A percentile compares a stretch with the other conserved stretches of the same genome.
These are phyloP conservation scores for Anthophora plumipes DNA, from an alignment of 2,888 invertebrate genomes.

Conservation along the genomic window DNA sequence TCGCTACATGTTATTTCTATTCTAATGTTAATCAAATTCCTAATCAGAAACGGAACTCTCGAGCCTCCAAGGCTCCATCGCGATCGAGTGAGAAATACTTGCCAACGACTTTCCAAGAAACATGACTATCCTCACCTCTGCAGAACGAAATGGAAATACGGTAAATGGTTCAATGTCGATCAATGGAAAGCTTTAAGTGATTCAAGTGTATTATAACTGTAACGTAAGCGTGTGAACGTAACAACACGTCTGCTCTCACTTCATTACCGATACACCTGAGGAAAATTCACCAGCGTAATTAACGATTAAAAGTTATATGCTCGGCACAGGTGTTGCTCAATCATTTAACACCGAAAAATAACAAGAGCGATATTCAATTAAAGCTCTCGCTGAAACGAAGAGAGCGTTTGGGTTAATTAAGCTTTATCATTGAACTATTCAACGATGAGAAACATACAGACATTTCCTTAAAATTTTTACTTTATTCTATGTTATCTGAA, in stretches of 20 bases:
- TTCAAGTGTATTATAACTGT: conserved; percentile 64
- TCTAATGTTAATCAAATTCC: neutral
- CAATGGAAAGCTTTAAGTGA: conserved; percentile 64
- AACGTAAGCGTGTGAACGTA: conserved; percentile 79
- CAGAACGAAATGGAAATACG: conserved; percentile 28
- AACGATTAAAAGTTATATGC: neutral
- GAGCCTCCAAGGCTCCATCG: neutral
- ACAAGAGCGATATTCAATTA: neutral
- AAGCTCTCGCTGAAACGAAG: neutral
- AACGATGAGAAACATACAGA: too few species aligned
- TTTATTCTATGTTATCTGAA: too few species aligned
- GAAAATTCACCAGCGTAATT: conserved; percentile 8
- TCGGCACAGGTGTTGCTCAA: too few species aligned
- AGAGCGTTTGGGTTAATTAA: too few species aligned
- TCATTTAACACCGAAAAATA: neutral
- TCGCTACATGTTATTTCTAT: neutral
- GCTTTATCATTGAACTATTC: too few species aligned
- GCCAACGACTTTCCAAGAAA: conserved; percentile 17
- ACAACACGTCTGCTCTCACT: conserved; percentile 77
- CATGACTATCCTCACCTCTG: neutral
- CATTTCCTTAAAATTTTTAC: too few species aligned
- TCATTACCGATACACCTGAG: conserved; percentile 44
- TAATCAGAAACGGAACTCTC: neutral
- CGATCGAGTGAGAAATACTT: neutral
- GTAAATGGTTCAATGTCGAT: conserved; percentile 76